Base-by-base conservation (phyloP, 2,797 vertebrate genomes). In the Phataginus tetradactyla region DNA sequence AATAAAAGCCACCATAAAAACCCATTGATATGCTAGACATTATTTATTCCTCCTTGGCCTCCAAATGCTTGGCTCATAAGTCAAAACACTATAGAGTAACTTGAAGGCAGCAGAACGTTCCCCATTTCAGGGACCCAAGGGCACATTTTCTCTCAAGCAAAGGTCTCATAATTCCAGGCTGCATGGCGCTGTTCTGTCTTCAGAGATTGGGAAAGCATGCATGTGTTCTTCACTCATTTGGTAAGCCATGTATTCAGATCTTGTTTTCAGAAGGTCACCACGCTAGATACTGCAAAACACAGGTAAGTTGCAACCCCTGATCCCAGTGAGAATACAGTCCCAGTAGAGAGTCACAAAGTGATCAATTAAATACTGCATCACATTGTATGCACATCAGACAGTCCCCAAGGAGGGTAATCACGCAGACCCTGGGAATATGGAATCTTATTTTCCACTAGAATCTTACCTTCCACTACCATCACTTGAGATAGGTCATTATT, bases 311-410 rank as follows among this genome's bases (percentile, higher is more conserved):
- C 45, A 20, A 53, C 13, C 53, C 39, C 69, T 18, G 2, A 61
- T 18, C 61, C 29, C 10, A 0, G 66, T 3, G 20, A 39, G 25
- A 9, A 45, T 32, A 42, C 25, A 2, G 5, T n/a, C 14, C 3
- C n/a, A 6, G 7, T 5, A 25, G 39, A 42, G 29, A 84, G 20
- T 45, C 59, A 55, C 25, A 51, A 51, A n/a, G 14, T 20, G 32
- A 37, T 23, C 20, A 9, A 13, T 32, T 42, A 13, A 45, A 18
- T 14, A 21, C 5, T 25, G 1, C 21, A 1, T 8, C 2, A 1
- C 4, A 10, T 25, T 9, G 2, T 23, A 25, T 4, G 49, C 21
- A 7, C n/a, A 2, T 17, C 15, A 0, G 2, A 18, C 4, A 5
- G 18, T 29, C 39, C 29, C 0, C 29, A 34, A 53, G 8, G 5